Evolutionary conservation across 2,797 vertebrate genomes (phyloP), one percentile per base, ranked within the genome.

Genomic region (Ambastaia sidthimunki): DNA sequence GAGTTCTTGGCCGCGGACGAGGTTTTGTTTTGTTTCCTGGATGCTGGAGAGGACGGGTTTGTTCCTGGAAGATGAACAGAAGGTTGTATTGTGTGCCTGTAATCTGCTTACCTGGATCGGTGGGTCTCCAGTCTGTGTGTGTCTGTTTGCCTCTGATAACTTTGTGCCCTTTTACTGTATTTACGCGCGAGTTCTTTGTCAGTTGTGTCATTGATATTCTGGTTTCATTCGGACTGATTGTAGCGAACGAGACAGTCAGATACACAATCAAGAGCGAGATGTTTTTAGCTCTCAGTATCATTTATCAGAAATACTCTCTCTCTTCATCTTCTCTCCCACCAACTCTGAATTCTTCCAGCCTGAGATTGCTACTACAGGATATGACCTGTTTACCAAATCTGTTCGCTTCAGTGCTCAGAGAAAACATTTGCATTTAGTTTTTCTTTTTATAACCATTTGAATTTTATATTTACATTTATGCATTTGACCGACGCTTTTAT

Each of bases 51-150:
- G 90, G 89, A 86, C 90, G 83, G 89, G 91, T 93, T 93, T 91
- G 92, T 90, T 91, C 87, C 89, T 93, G 93, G 92, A 92, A 91
- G 89, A 91, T 82, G 89, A 94, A 94, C 91, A 94, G 91, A 93
- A 91, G 91, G 87, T 90, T 88, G 91, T 88, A 93, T 93, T 94
- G 94, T 94, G 73, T 85, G 89, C 90, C 90, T 93, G 91, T 94
- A 94, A 94, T 94, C 93, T 93, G 89, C 92, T 94, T 94, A 94
- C 94, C 93, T 94, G 92, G 91, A 92, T 93, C 91, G 89, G 89
- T 89, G 87, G 90, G 89, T 90, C 91, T 88, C 87, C 90, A 90
- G 90, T 89, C 90, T 90, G 91, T 67, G 82, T 85, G 82, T 85
- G 73, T 83, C 83, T 84, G 83, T 70, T 41, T 80, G 72, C 31